Evolutionary conservation across 53 echinoderm and acorn worm species (phyloP).

Genomic region (Paracentrotus lividus): DNA sequence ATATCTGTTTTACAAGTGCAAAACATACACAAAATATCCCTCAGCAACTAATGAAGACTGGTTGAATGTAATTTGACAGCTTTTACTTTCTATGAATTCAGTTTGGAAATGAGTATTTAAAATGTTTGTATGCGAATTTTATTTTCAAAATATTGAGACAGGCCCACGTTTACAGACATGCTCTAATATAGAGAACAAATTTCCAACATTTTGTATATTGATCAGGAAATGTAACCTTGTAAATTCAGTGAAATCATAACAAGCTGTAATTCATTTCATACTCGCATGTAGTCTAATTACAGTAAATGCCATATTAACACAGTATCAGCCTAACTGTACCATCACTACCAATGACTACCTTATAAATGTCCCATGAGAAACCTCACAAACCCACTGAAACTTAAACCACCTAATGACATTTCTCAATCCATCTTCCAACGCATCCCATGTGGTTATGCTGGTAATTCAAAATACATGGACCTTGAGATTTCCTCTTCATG

Average conservation of each 20-base stretch:
- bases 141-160: too few species aligned
- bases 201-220: background rate
- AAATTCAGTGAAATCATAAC: background rate
- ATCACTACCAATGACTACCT: too few species aligned
- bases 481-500: background rate
- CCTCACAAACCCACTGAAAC: conserved; percentile 2
- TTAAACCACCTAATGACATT: background rate
- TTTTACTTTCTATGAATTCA: too few species aligned
- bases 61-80: too few species aligned
- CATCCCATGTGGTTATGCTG: background rate
- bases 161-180: too few species aligned
- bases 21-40: too few species aligned
- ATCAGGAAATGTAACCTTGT: background rate
- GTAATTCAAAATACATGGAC: background rate
- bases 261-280: background rate
- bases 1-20: background rate
- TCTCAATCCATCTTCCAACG: background rate
- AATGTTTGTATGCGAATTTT: too few species aligned
- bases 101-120: too few species aligned
- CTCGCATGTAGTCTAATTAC: background rate
- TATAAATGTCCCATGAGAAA: background rate
- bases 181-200: too few species aligned
- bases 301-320: background rate
- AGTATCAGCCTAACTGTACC: background rate
- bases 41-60: too few species aligned